phyloP scores from a whole-genome alignment of 2,888 invertebrate genomes.

The Plebejus argus region DNA sequence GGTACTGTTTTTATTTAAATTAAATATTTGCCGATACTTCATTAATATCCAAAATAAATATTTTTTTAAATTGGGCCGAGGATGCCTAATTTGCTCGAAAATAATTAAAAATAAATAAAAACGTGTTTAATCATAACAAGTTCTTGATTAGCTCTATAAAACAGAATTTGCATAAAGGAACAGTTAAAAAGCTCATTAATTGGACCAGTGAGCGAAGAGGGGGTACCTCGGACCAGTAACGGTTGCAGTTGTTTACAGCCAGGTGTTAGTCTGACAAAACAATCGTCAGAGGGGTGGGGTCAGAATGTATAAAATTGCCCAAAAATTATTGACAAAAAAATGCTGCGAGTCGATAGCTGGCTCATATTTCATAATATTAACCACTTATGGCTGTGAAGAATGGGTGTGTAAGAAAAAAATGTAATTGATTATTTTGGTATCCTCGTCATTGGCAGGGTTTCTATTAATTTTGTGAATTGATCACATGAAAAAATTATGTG shows the following conservation, averaged over 20 bases:
- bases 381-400: slow-evolving; percentile 71
- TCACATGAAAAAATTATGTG: background rate
- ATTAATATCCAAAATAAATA: background rate
- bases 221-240: slow-evolving; percentile 59
- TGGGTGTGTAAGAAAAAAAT: slow-evolving; percentile 67
- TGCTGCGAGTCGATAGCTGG: slow-evolving; percentile 58
- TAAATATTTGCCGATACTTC: background rate
- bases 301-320: slow-evolving; percentile 67
- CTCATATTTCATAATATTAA: slow-evolving; percentile 78
- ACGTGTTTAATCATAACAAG: slow-evolving; percentile 16
- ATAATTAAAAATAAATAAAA: slow-evolving; percentile 10
- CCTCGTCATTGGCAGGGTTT: slow-evolving; percentile 23
- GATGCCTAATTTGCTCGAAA: background rate
- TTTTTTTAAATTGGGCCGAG: background rate
- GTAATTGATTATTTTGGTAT: slow-evolving; percentile 62
- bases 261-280: slow-evolving; percentile 80
- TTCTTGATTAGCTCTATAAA: slow-evolving; percentile 17
- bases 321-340: slow-evolving; percentile 57
- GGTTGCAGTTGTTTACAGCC: slow-evolving; percentile 70
- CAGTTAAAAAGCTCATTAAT: slow-evolving; percentile 26
- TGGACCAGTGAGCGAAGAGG: slow-evolving; percentile 29
- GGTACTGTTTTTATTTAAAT: background rate
- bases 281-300: slow-evolving; percentile 76
- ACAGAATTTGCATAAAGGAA: slow-evolving; percentile 8
- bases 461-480: slow-evolving; percentile 9